phyloP scores from a whole-genome alignment of 2,888 invertebrate genomes.

The Neoascia interrupta region DNA sequence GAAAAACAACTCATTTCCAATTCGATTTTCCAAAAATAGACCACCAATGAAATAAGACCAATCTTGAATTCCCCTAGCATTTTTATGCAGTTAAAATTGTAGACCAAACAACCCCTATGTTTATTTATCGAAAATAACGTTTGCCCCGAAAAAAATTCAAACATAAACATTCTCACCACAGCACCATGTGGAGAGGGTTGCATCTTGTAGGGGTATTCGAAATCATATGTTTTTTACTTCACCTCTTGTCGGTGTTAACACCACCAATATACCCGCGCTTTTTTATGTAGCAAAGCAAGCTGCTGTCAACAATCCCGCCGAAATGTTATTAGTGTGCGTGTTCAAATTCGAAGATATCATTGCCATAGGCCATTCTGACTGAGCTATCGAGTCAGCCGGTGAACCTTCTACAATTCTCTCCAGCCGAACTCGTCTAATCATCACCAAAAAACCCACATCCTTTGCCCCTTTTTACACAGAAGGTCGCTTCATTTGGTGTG shows the following conservation, averaged over 20 bases:
- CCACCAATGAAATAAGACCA: not conserved
- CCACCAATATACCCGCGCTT: slow-evolving; percentile 19
- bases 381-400: slow-evolving; percentile 48
- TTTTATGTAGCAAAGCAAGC: no score
- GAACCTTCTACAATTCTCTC: slow-evolving; percentile 20
- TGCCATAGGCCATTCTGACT: slow-evolving; percentile 20
- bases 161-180: slow-evolving; percentile 17
- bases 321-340: slow-evolving; percentile 51
- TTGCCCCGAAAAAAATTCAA: slow-evolving; percentile 23
- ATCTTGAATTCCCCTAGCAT: not conserved
- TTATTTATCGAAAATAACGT: slow-evolving; percentile 44
- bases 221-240: slow-evolving; percentile 49
- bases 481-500: slow-evolving; percentile 58
- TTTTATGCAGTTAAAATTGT: no score
- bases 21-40: not conserved
- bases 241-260: slow-evolving; percentile 26
- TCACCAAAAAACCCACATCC: slow-evolving; percentile 33
- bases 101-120: slow-evolving; percentile 29
- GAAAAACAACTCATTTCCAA: not conserved
- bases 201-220: slow-evolving; percentile 45
- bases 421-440: slow-evolving; percentile 35
- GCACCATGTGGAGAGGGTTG: slow-evolving; percentile 48
- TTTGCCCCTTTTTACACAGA: no score
- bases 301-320: slow-evolving; percentile 68
- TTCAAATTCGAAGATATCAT: slow-evolving; percentile 32